Base-by-base conservation (phyloP, 2,888 invertebrate species). In the Amphimallon solstitiale region DNA sequence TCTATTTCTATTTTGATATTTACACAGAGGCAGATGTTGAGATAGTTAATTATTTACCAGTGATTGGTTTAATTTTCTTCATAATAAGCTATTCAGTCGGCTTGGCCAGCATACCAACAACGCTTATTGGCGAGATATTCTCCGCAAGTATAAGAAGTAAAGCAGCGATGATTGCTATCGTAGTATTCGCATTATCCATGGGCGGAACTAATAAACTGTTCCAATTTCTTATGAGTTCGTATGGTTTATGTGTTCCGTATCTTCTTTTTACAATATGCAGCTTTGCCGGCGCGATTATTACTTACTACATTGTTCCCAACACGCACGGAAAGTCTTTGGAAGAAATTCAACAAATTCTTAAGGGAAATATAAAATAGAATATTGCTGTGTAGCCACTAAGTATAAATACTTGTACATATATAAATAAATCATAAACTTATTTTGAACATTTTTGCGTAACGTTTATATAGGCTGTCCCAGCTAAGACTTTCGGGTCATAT, bases 301-400 rank as follows among this genome's bases (percentile, higher is more conserved):
- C 70, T 40, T 73, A 73, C 43, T 72, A 70, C 19, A 69, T 71
- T 43, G 70, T 80, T 2, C 77, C 78, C 1, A 79, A 80, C 70
- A 81, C 80, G 2, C 80, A 78, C 69, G 79, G 77, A 1, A 77
- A 78, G 67, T 76, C 78, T 1, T 68, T 81, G 63, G 78, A 79
- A 61, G 74, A 78, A 54, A 80, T 80, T 17, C 80, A 80, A 67
- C 73, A 74, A 63, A 70, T 72, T 54, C 63, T 80, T 10, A 77
- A 76, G 68, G 70, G 67, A 29, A 66, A 60, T 37, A 48, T 4
- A 23, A n/a, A n/a, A n/a, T n/a, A n/a, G n/a, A n/a, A n/a, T n/a
- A n/a, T n/a, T n/a, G n/a, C n/a, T n/a, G n/a, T n/a, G n/a, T n/a
- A n/a, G n/a, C n/a, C n/a, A n/a, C n/a, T n/a, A n/a, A n/a, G n/a